Conservation (phyloP, 2,113 vertebrate species). For the Prietella phreatophila region DNA sequence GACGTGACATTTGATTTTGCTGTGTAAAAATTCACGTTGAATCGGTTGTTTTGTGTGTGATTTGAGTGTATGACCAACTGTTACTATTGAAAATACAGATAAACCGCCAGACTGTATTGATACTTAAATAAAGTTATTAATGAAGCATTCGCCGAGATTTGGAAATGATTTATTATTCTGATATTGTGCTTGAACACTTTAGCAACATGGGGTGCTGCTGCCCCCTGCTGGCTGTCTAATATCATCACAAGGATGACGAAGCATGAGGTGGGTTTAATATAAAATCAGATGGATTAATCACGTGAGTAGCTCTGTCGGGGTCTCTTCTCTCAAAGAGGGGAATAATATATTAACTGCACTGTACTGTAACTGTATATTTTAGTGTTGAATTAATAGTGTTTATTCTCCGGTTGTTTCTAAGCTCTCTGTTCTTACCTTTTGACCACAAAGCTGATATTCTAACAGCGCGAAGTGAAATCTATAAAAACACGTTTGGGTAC, state of each 20-base stretch:
- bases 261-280: background rate
- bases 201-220: background rate
- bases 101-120: slow-evolving; percentile 40
- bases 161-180: background rate
- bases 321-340: background rate
- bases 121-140: slow-evolving; percentile 20
- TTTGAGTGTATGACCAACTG: slow-evolving; percentile 35
- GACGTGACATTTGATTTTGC: slow-evolving; percentile 11
- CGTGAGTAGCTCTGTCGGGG: background rate
- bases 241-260: slow-evolving; percentile 19
- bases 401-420: too few species aligned
- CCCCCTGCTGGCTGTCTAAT: background rate
- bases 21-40: slow-evolving; percentile 22
- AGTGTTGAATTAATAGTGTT: too few species aligned
- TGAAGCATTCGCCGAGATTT: background rate
- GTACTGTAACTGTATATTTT: too few species aligned
- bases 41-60: slow-evolving; percentile 36
- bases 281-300: background rate
- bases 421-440: too few species aligned
- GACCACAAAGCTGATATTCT: too few species aligned
- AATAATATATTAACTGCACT: too few species aligned
- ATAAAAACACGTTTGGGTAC: too few species aligned
- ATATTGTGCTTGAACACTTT: background rate
- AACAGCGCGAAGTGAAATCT: too few species aligned
- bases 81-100: slow-evolving; percentile 34